Evolutionary conservation across 2,113 vertebrate genomes (phyloP).

Genomic region (Tupaia tana): DNA sequence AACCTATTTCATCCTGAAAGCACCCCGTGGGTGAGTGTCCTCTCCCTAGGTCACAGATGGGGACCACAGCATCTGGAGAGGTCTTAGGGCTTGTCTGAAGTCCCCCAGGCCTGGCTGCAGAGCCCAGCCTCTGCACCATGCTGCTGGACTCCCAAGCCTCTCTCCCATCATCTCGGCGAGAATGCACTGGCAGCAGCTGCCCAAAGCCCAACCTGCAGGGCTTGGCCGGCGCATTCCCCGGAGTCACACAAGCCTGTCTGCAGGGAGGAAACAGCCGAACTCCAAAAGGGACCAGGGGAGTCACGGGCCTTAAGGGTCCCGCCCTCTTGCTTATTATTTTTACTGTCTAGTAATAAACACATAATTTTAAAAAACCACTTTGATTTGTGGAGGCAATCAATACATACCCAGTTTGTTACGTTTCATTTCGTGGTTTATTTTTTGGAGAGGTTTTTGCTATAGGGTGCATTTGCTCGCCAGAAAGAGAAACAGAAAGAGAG

Average conservation of each 20-base stretch:
- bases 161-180: background rate
- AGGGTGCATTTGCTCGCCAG: too few species aligned
- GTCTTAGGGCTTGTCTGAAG: background rate
- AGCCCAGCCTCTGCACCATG: background rate
- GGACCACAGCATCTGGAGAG: background rate
- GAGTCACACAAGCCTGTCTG: rapidly evolving
- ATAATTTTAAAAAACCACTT: background rate
- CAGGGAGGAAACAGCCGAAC: background rate
- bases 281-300: background rate
- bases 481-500: too few species aligned
- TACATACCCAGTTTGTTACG: background rate
- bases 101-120: background rate
- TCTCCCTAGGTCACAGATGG: background rate
- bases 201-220: background rate
- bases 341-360: too few species aligned
- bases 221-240: background rate
- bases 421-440: too few species aligned
- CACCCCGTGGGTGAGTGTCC: background rate
- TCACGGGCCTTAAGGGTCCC: background rate
- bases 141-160: background rate
- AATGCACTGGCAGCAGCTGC: background rate
- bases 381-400: background rate
- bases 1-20: background rate
- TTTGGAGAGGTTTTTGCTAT: too few species aligned
- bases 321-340: too few species aligned